phyloP scores from a whole-genome alignment of 2,797 vertebrate genomes.

The Xenentodon cancila region DNA sequence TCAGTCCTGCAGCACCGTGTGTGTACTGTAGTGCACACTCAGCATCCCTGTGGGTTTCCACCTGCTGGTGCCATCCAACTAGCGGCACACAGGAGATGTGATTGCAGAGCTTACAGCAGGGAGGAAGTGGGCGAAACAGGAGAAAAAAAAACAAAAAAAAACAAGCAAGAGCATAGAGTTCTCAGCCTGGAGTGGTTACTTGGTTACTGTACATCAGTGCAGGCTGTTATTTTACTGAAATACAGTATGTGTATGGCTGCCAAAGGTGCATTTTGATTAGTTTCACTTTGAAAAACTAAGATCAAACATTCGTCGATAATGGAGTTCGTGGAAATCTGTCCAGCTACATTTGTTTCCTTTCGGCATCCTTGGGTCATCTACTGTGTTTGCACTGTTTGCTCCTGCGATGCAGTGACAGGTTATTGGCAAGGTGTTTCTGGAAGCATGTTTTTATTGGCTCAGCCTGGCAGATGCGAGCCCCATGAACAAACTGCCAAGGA shows the following conservation, averaged over 20 bases:
- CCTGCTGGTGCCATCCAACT: conserved; percentile 66
- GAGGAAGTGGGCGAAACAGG: conserved; percentile 49
- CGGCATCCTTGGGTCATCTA: conserved; percentile 20
- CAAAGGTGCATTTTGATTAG: conserved; percentile 1
- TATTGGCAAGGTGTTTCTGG: conserved; percentile 32
- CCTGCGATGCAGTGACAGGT: conserved; percentile 36
- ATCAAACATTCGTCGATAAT: conserved; percentile 8
- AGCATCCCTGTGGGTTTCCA: conserved; percentile 60
- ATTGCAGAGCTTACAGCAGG: conserved; percentile 59
- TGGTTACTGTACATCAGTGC: conserved; percentile 37
- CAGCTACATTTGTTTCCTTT: conserved; percentile 17
- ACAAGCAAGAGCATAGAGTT: conserved; percentile 27
- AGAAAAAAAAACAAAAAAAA: conserved; percentile 47
- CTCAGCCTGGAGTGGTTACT: conserved; percentile 48
- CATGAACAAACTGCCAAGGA: conserved; percentile 46
- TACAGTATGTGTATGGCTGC: neutral
- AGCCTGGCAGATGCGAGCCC: conserved; percentile 21
- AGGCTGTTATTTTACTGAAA: conserved; percentile 39
- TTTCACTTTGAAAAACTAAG: conserved; percentile 5
- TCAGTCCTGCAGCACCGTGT: conserved; percentile 43
- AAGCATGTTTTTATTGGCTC: conserved; percentile 27
- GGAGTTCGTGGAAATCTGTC: conserved; percentile 3
- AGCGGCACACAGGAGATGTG: conserved; percentile 60
- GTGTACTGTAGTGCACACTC: conserved; percentile 48
- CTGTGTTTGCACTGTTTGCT: conserved; percentile 39